Base-by-base conservation (phyloP, 2,113 vertebrate species). In the Oceanites oceanicus region DNA sequence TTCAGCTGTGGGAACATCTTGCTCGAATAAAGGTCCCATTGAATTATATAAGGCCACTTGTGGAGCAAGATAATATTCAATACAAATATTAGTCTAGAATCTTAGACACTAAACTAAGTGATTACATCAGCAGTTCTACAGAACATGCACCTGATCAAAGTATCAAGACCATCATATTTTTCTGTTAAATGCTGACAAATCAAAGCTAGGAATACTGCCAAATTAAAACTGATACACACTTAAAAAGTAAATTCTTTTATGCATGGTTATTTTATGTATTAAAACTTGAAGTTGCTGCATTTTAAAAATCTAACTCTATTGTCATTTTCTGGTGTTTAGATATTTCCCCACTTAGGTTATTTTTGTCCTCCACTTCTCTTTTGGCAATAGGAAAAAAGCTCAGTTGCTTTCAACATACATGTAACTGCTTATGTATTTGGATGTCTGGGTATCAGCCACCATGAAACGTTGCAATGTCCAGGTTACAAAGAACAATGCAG, bases 1-100 rank as follows among this genome's bases (percentile, higher is more conserved):
- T 88, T 84, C 92, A 88, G 65, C 74, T 91, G 40, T 72, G 56
- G 63, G 83, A 94, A 91, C 83, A 94, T 85, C 73, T 95, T 91
- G 49, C 56, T 89, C 47, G 52, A 75, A 44, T 65, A 81, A 92
- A 94, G 61, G 86, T 81, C 61, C 73, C 10, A 19, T 13, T 87
- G 76, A 86, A 71, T 91, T 89, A 78, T n/a, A 58, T 88, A 90
- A 92, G 68, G 58, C 47, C 73, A 78, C 52, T 88, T 71, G 34
- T 86, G 65, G 27, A 75, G 49, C 7, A 81, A 92, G 56, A 71
- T 71, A 80, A 88, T 77, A 88, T 63, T 83, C 67, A 55, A 44
- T 18, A 78, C 36, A 82, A 97, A 94, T 84, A 86, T 77, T 86
- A 45, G 25, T 76, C 53, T 45, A 86, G 81, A 70, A 40, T 65